phyloP scores from a whole-genome alignment of 2,888 invertebrate genomes.

The Suillia variegata region DNA sequence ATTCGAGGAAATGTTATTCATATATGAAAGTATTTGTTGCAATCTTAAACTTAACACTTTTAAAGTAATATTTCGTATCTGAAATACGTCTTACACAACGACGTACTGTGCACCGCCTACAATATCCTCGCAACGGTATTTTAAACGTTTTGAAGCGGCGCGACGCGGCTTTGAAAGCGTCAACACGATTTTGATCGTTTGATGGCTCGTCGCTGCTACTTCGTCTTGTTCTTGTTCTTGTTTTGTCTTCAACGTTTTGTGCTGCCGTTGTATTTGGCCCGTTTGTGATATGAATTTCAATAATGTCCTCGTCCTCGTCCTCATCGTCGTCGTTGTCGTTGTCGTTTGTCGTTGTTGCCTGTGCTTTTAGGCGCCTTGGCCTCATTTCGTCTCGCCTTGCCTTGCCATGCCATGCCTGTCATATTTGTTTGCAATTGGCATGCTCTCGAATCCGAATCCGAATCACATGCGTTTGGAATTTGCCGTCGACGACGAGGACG shows the following conservation, averaged over 20 bases:
- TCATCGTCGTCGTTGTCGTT: too few relatives aligned
- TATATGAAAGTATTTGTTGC: too few relatives aligned
- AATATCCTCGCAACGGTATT: conserved; percentile 3
- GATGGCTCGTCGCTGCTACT: conserved; percentile 15
- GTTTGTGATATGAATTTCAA: too few relatives aligned
- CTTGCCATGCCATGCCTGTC: conserved; percentile 4
- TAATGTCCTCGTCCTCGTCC: too few relatives aligned
- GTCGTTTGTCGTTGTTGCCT: conserved; percentile 10
- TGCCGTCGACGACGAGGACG: too few relatives aligned
- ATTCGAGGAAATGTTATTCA: too few relatives aligned
- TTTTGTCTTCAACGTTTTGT: too few relatives aligned
- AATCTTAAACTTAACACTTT: too few relatives aligned
- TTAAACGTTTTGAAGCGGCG: conserved; percentile 12
- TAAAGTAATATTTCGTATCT: too few relatives aligned
- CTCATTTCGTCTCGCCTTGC: not conserved
- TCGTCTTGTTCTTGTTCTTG: conserved; percentile 22
- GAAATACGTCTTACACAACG: too few relatives aligned
- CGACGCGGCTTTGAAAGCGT: conserved; percentile 8
- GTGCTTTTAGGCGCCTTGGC: conserved; percentile 10
- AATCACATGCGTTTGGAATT: conserved; percentile 52
- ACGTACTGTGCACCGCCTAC: not conserved
- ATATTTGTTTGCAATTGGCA: not conserved
- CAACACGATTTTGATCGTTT: conserved; percentile 28
- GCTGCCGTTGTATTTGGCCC: too few relatives aligned
- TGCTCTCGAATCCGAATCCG: too few relatives aligned